Evolutionary conservation across 2,113 vertebrate species (phyloP).

Genomic region (Chaetodon auriga): DNA sequence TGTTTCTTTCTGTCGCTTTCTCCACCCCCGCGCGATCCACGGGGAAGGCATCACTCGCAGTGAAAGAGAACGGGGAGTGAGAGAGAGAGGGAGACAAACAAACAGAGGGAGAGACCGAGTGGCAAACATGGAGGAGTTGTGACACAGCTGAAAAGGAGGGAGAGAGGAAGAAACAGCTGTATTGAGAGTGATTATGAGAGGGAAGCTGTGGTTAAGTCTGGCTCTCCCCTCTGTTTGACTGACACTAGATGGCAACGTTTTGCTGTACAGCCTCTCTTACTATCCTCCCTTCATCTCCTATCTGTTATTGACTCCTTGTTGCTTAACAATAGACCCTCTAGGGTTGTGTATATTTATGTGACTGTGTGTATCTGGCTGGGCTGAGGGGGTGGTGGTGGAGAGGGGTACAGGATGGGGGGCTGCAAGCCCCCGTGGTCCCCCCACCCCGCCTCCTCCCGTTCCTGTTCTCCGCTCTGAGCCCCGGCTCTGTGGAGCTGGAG

Average conservation of each 20-base stretch:
- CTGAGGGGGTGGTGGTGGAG: slow-evolving; percentile 24
- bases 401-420: slow-evolving; percentile 31
- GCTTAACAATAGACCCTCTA: slow-evolving; percentile 70
- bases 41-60: slow-evolving; percentile 48
- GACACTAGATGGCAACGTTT: slow-evolving; percentile 89
- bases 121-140: slow-evolving; percentile 59
- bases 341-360: slow-evolving; percentile 45
- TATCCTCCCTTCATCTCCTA: slow-evolving; percentile 13
- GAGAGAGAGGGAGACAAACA: slow-evolving; percentile 39
- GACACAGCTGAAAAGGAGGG: slow-evolving; percentile 59
- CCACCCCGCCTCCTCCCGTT: neutral
- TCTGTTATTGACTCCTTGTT: slow-evolving; percentile 72
- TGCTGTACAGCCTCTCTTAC: slow-evolving; percentile 65
- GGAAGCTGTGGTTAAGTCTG: slow-evolving; percentile 40
- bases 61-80: slow-evolving; percentile 21
- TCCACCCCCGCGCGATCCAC: slow-evolving; percentile 45
- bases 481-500: slow-evolving; percentile 43
- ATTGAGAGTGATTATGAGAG: slow-evolving; percentile 47
- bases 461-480: slow-evolving; percentile 29
- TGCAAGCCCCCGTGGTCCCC: slow-evolving; percentile 11
- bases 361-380: slow-evolving; percentile 43
- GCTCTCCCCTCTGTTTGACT: slow-evolving; percentile 61
- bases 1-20: slow-evolving; percentile 64
- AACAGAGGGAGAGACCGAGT: slow-evolving; percentile 34
- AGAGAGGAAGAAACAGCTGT: slow-evolving; percentile 43